Conservation (phyloP, 2,888 invertebrate species). For the Ophioninae sp. region DNA sequence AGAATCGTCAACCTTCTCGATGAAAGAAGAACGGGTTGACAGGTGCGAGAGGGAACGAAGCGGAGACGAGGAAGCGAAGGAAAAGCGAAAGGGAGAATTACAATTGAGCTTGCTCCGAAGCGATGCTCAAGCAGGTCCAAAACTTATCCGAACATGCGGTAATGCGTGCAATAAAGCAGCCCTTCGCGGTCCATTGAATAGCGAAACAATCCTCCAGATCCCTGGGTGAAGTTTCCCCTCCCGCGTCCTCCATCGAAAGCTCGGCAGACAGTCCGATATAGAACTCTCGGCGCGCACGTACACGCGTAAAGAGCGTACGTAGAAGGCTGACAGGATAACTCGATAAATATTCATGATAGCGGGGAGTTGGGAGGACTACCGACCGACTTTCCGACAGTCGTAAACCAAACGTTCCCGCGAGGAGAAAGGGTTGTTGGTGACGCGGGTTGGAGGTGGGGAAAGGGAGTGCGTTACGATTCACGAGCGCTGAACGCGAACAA, state of each 20-base stretch:
- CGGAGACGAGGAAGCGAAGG: not conserved
- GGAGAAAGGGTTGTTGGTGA: not conserved
- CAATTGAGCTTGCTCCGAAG: not conserved
- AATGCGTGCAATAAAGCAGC: conserved; percentile 39
- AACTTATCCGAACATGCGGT: conserved; percentile 9
- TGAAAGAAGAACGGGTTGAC: not conserved
- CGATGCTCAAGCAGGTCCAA: conserved; percentile 23
- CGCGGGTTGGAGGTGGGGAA: not conserved
- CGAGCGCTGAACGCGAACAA: conserved; percentile 56
- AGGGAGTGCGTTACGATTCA: conserved; percentile 48
- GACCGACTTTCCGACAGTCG: conserved; percentile 57
- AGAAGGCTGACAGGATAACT: conserved; percentile 48
- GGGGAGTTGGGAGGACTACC: conserved; percentile 30
- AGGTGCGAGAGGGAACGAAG: not conserved
- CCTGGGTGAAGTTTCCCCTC: not conserved
- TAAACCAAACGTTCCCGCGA: conserved; percentile 56
- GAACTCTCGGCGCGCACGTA: not conserved
- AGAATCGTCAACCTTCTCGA: not conserved
- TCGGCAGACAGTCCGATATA: conserved; percentile 18
- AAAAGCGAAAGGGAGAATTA: not conserved
- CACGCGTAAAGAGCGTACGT: conserved; percentile 7
- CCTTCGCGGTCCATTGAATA: conserved; percentile 42
- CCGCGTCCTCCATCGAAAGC: conserved; percentile 6
- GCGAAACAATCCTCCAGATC: conserved; percentile 36
- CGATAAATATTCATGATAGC: conserved; percentile 61